phyloP scores from a whole-genome alignment of 2,888 invertebrate species.

The Gerris lacustris region DNA sequence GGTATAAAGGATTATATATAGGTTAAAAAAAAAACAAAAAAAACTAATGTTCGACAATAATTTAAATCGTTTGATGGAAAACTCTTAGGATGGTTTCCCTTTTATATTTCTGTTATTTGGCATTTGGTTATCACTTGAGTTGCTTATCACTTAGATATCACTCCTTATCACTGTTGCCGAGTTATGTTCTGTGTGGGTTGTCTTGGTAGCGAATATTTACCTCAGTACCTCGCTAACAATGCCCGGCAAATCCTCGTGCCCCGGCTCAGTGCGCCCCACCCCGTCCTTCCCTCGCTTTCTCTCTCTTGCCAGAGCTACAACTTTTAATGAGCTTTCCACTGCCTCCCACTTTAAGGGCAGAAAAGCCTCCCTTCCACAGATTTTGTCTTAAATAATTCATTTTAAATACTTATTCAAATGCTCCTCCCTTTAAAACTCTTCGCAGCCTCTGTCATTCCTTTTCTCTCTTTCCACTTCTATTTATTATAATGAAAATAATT shows the following conservation, averaged over 20 bases:
- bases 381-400: constrained; percentile 5
- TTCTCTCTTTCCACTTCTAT: background rate
- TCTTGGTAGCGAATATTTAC: background rate
- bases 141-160: no score
- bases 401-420: constrained; percentile 1
- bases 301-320: background rate
- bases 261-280: background rate
- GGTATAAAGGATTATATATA: no score
- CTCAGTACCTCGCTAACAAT: background rate
- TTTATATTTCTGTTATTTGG: no score
- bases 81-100: no score
- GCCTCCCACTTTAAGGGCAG: background rate
- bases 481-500: background rate
- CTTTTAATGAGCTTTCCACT: constrained; percentile 5
- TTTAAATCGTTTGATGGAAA: no score
- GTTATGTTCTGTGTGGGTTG: no score
- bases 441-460: background rate
- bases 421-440: background rate
- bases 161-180: no score
- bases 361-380: background rate
- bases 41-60: no score
- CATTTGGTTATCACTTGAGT: no score
- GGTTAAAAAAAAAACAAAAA: no score
- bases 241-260: background rate
- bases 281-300: background rate